Conservation (phyloP, 92 coral and sea anemone genomes). For the Hydrozoanthus gracilis region DNA sequence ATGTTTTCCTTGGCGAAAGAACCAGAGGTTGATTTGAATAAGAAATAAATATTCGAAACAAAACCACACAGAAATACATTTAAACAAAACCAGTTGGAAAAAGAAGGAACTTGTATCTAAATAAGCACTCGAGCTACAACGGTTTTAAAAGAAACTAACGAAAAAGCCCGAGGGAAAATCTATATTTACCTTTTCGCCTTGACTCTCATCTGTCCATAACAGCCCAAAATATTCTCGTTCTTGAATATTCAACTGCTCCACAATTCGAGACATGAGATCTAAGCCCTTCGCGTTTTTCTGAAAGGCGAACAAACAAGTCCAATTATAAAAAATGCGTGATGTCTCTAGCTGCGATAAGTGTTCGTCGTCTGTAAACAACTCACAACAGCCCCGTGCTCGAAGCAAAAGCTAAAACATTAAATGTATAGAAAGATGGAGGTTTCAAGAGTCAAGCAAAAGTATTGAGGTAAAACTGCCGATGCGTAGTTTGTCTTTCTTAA, state of each 20-base stretch:
- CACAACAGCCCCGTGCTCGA: neutral
- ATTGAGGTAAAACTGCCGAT: neutral
- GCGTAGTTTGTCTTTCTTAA: neutral
- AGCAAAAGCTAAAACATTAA: constrained; percentile 4
- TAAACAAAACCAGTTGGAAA: neutral
- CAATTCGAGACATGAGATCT: constrained; percentile 84
- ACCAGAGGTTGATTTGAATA: neutral
- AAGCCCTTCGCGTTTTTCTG: constrained; percentile 98
- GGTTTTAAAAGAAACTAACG: neutral
- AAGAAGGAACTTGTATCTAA: neutral
- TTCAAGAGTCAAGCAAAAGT: neutral
- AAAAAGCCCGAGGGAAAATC: neutral
- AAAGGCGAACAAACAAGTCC: constrained; percentile 21
- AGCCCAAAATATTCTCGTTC: constrained; percentile 97
- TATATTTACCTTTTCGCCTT: constrained; percentile 83
- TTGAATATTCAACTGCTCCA: constrained; percentile 81
- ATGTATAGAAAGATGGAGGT: neutral
- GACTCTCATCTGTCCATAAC: constrained; percentile 74
- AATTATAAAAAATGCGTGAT: neutral
- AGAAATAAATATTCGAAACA: neutral
- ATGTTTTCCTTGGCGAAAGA: neutral
- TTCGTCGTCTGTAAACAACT: neutral
- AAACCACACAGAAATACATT: neutral
- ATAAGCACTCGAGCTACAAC: constrained; percentile 3
- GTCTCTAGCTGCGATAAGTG: constrained; percentile 8